Percentiles rank a stretch among this genome's conserved stretches.
Conservation (phyloP, 30 jellyfish, hydroid and myxozoan genomes). For the Aurelia sp. region DNA sequence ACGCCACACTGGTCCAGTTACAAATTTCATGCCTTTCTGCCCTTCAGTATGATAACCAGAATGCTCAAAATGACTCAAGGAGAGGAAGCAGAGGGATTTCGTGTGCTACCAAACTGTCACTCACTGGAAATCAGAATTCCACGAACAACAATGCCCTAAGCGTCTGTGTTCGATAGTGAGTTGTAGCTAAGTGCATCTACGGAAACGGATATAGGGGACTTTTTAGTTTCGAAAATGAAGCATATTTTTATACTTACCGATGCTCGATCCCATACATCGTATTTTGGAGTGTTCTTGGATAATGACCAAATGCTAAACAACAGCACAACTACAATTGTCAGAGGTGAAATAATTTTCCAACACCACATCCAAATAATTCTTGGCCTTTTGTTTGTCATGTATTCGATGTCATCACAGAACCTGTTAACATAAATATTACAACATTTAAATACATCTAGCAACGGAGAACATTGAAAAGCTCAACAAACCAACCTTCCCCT, state of each 20-base stretch:
- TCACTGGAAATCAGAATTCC: too few relatives aligned
- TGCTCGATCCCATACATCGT: slow-evolving; percentile 83
- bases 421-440: slow-evolving; percentile 3
- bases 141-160: too few relatives aligned
- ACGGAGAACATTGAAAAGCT: too few relatives aligned
- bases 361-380: slow-evolving; percentile 94
- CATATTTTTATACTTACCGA: slow-evolving; percentile 25
- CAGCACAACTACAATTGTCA: slow-evolving; percentile 77
- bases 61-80: background rate
- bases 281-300: slow-evolving; percentile 78
- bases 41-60: background rate
- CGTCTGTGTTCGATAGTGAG: too few relatives aligned
- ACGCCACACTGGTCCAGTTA: background rate
- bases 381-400: slow-evolving; percentile 97
- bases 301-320: slow-evolving; percentile 83
- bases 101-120: slow-evolving; percentile 11
- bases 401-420: slow-evolving; percentile 92
- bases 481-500: too few relatives aligned
- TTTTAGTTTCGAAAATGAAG: too few relatives aligned
- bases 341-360: slow-evolving; percentile 96
- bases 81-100: background rate
- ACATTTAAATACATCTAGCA: too few relatives aligned
- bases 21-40: slow-evolving; percentile 27
- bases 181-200: too few relatives aligned
- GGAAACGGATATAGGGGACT: too few relatives aligned